These are phyloP conservation scores for Megalops atlanticus DNA, from an alignment of 2,113 vertebrate species.

Conservation along the genomic window DNA sequence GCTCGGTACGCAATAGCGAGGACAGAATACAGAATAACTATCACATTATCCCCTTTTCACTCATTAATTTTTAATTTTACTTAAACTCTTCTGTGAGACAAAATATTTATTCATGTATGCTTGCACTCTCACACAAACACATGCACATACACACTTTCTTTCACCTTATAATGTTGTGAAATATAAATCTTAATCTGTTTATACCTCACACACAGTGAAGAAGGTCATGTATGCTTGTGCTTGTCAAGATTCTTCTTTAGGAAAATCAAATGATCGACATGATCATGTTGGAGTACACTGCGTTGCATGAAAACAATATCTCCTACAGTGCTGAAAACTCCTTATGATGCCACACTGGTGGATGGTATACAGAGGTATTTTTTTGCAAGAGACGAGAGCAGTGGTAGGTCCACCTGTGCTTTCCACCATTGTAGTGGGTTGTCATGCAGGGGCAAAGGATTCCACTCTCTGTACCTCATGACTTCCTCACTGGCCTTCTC, in stretches of 20 bases:
- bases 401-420: background rate
- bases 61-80: background rate
- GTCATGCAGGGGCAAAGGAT: conserved; percentile 6
- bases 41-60: background rate
- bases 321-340: conserved; percentile 20
- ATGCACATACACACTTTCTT: background rate
- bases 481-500: background rate
- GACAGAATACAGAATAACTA: background rate
- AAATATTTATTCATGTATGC: background rate
- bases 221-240: background rate
- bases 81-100: background rate
- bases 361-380: conserved; percentile 4
- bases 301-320: background rate
- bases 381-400: conserved; percentile 1
- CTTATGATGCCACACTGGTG: conserved; percentile 5
- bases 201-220: background rate
- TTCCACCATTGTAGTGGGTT: conserved; percentile 9
- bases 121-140: no score
- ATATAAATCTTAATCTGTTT: background rate
- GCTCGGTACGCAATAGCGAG: no score
- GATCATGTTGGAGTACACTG: background rate
- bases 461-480: background rate
- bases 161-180: background rate
- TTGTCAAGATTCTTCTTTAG: background rate
- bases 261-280: background rate